Percentiles rank a stretch among this genome's conserved stretches.
These are phyloP conservation scores for Xestia sexstrigata DNA, from an alignment of 2,888 invertebrate species.

Conservation along the genomic window DNA sequence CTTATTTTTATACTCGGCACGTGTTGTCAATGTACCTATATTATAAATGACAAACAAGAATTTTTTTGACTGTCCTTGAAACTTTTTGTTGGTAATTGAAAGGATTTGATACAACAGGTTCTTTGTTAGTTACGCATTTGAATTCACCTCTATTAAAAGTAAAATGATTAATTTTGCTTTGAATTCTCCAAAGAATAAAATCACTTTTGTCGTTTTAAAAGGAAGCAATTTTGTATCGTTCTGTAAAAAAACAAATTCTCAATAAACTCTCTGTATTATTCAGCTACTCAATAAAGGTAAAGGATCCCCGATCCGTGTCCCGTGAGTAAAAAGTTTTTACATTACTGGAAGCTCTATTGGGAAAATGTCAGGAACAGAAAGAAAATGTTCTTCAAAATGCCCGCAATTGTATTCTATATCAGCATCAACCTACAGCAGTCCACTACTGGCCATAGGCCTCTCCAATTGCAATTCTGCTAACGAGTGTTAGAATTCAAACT, in stretches of 20 bases:
- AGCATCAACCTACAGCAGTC: background rate
- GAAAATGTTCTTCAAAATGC: too few relatives aligned
- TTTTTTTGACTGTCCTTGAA: conserved; percentile 38
- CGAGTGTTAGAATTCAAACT: background rate
- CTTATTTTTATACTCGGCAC: background rate
- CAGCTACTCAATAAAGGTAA: background rate
- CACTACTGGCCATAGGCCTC: background rate
- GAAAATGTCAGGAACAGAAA: background rate
- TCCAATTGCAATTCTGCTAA: background rate
- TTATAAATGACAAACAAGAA: background rate
- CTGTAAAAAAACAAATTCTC: background rate
- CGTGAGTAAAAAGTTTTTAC: background rate
- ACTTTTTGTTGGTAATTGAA: conserved; percentile 22
- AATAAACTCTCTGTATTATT: background rate
- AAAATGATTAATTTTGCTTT: background rate
- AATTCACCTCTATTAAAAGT: conserved; percentile 13
- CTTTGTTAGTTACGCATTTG: background rate
- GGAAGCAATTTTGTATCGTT: background rate
- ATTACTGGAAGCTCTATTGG: background rate
- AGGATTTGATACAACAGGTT: conserved; percentile 7
- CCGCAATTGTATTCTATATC: background rate
- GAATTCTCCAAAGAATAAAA: background rate
- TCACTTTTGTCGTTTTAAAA: background rate
- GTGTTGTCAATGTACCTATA: background rate
- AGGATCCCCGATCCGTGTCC: background rate